Base-by-base conservation (phyloP, 2,888 invertebrate species). In the Cephus rjabovi region DNA sequence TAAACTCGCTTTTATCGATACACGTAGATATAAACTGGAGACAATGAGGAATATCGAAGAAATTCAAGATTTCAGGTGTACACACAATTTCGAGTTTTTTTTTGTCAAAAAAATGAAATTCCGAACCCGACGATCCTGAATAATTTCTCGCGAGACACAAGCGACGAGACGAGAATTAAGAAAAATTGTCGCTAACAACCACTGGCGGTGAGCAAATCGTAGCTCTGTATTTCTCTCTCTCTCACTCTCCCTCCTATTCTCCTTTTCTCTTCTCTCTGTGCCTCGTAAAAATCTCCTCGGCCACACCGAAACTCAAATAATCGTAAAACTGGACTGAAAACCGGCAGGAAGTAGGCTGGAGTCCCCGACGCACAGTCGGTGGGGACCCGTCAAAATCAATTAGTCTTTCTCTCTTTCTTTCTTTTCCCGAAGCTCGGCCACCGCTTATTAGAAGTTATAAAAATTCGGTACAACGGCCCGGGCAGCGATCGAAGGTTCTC, bases 361-460 rank as follows among this genome's bases (percentile, higher is more conserved):
- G 71, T 71, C 34, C 71, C 71, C 71, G 71, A 71, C 83, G 82
- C 79, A 69, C 80, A 81, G 83, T 82, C 83, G 85, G 85, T n/a
- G 85, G 87, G 85, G 87, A 87, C 87, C 88, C 89, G 88, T 89
- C 89, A 87, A 89, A 90, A 90, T 86, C 87, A 84, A 83, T 79
- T 74, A 82, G 81, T 81, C 81, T 76, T 78, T 74, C 35, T 34
- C n/a, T 34, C 34, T 74, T 37, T 74, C 74, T 37, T 74, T 37
- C 23, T 33, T 35, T 34, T 15, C 35, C 15, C 34, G 74, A 33
- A 31, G 74, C 74, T 11, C 80, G 79, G 78, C 85, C 86, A 83
- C 86, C 86, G 87, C 87, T 89, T 88, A 89, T 89, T 89, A 89
- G 86, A 87, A 89, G 89, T 89, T 89, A 87, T 89, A 89, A 89